These are phyloP conservation scores for Pseudochirops corinnae DNA, from an alignment of 2,797 vertebrate species.

Conservation along the genomic window DNA sequence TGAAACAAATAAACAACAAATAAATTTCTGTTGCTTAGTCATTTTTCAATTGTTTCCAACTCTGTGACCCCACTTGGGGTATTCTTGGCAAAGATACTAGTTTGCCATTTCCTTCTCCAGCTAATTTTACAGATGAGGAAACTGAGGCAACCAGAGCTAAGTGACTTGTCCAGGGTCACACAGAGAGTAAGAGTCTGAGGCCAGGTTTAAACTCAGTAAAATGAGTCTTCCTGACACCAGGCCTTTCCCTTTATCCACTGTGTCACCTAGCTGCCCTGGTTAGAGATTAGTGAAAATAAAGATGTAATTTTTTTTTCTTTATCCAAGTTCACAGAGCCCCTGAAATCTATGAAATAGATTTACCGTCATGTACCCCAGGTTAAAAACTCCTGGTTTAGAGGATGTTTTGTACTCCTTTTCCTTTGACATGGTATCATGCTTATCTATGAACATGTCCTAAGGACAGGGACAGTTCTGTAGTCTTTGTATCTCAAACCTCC, in stretches of 20 bases:
- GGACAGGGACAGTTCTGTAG: neutral
- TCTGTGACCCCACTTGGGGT: neutral
- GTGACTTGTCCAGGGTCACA: neutral
- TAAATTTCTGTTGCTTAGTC: neutral
- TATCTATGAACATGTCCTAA: neutral
- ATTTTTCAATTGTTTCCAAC: neutral
- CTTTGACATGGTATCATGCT: neutral
- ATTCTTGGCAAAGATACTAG: neutral
- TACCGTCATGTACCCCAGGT: neutral
- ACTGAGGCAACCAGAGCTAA: neutral
- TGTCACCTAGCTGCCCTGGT: neutral
- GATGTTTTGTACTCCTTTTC: neutral
- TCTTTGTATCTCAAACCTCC: neutral
- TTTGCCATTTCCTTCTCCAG: neutral
- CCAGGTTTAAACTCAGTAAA: neutral
- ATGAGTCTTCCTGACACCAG: neutral
- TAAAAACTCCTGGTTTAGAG: neutral
- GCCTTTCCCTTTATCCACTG: neutral
- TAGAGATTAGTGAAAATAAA: neutral
- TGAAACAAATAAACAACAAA: neutral
- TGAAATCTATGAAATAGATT: neutral
- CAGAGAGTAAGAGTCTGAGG: neutral
- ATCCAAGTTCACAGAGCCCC: neutral
- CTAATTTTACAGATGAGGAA: neutral
- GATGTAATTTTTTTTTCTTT: neutral